A percentile compares a stretch with the other conserved stretches of the same genome.
Evolutionary conservation across 2,797 vertebrate genomes (phyloP).

Genomic region (Lutjanus campechanus): DNA sequence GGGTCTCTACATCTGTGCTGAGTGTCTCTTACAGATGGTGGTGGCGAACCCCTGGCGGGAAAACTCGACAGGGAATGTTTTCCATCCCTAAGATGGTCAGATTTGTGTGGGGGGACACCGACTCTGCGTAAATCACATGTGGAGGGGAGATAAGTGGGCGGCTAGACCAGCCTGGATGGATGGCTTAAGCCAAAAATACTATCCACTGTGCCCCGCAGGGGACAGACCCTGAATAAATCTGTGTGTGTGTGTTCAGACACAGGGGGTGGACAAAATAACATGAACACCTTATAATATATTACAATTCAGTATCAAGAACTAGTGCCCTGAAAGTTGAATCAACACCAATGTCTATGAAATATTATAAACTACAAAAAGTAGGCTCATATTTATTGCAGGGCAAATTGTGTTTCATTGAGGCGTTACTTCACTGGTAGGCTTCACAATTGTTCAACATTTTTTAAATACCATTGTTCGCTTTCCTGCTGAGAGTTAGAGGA

Average conservation of each 20-base stretch:
- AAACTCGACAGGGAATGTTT: slow-evolving; percentile 80
- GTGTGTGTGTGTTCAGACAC: slow-evolving; percentile 24
- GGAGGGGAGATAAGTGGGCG: slow-evolving; percentile 68
- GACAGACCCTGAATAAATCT: slow-evolving; percentile 54
- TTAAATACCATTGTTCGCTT: too few relatives aligned
- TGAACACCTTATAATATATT: slow-evolving; percentile 4
- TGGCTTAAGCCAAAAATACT: slow-evolving; percentile 51
- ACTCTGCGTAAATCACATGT: slow-evolving; percentile 74
- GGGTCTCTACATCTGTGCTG: slow-evolving; percentile 53
- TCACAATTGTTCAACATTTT: not conserved
- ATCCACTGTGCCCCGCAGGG: slow-evolving; percentile 47
- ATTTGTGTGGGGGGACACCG: slow-evolving; percentile 77
- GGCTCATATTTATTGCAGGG: too few relatives aligned
- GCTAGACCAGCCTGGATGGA: slow-evolving; percentile 63
- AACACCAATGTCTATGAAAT: slow-evolving; percentile 4
- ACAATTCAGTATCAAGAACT: not conserved
- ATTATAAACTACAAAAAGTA: not conserved
- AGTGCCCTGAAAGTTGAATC: not conserved
- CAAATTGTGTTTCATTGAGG: too few relatives aligned
- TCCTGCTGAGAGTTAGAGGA: too few relatives aligned
- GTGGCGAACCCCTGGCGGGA: slow-evolving; percentile 60
- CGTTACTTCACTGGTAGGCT: too few relatives aligned
- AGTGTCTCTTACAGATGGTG: slow-evolving; percentile 72
- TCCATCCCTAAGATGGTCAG: slow-evolving; percentile 86
- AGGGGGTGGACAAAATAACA: slow-evolving; percentile 38